Conservation (phyloP, 2,888 invertebrate genomes). For the Spodoptera picta region DNA sequence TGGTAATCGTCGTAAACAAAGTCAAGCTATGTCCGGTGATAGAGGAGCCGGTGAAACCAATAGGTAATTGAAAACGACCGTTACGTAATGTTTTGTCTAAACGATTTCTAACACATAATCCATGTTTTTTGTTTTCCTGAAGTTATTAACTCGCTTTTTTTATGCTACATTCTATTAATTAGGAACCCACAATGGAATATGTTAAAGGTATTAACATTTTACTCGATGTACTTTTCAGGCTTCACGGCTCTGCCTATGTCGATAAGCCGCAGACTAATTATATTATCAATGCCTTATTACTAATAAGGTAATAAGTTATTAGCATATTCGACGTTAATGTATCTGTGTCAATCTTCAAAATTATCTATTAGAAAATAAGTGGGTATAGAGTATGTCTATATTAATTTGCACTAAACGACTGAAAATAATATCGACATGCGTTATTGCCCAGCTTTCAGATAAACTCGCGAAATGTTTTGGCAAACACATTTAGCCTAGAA, state of each 20-base stretch:
- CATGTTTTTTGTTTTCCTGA: conserved; percentile 13
- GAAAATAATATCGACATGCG: conserved; percentile 39
- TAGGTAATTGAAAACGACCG: conserved; percentile 68
- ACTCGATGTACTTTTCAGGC: too few species aligned
- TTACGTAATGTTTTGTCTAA: conserved; percentile 19
- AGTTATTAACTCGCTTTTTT: too few species aligned
- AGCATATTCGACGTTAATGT: too few species aligned
- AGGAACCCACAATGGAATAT: too few species aligned
- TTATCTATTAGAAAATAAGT: too few species aligned
- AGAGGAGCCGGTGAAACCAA: conserved; percentile 78
- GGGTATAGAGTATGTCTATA: conserved; percentile 2
- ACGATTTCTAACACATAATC: conserved; percentile 14
- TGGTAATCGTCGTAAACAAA: conserved; percentile 85
- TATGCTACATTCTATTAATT: too few species aligned
- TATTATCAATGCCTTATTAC: too few species aligned
- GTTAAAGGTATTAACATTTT: too few species aligned
- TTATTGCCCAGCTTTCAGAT: conserved; percentile 42
- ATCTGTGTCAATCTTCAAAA: too few species aligned
- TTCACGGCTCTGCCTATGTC: too few species aligned
- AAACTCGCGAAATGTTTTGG: conserved; percentile 41
- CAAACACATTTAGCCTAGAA: conserved; percentile 53
- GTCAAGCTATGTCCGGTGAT: conserved; percentile 82
- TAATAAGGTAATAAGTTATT: too few species aligned
- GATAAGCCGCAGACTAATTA: too few species aligned
- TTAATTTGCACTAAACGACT: conserved; percentile 33